Conservation (phyloP, 2,113 vertebrate species). For the Pseudonaja textilis region DNA sequence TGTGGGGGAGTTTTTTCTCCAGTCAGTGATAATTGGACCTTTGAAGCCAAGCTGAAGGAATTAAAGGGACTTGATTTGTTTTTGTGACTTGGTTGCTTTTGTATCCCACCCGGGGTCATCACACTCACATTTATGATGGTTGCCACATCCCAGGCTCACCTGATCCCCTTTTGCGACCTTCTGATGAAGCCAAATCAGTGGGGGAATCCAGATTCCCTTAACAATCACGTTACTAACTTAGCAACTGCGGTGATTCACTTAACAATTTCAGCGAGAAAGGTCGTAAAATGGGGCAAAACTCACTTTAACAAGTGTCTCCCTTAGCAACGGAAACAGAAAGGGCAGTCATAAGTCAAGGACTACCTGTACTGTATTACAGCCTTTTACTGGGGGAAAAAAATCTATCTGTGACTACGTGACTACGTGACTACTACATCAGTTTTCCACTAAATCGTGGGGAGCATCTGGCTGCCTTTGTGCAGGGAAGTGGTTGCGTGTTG, state of each 20-base stretch:
- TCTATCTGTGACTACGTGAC: background rate
- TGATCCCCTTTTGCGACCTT: background rate
- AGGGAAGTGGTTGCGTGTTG: background rate
- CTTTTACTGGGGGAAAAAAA: background rate
- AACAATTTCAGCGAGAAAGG: background rate
- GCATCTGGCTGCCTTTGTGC: background rate
- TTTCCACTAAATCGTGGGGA: background rate
- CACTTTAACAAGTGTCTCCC: background rate
- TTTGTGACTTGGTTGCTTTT: too few relatives aligned
- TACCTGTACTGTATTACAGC: background rate
- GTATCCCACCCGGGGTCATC: too few relatives aligned
- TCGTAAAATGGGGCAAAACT: background rate
- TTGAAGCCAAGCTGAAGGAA: too few relatives aligned
- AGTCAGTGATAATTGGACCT: too few relatives aligned
- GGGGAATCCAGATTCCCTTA: background rate
- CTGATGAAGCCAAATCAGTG: background rate
- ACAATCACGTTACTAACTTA: rapidly evolving
- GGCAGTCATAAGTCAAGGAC: background rate
- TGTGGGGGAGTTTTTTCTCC: too few relatives aligned
- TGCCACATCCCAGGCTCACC: background rate
- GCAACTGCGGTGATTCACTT: background rate
- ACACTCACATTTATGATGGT: background rate
- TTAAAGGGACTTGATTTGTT: background rate
- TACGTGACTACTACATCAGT: too few relatives aligned
- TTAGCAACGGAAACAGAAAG: background rate